Conservation (phyloP, 2,888 invertebrate species). For the Drosophila emarginata region DNA sequence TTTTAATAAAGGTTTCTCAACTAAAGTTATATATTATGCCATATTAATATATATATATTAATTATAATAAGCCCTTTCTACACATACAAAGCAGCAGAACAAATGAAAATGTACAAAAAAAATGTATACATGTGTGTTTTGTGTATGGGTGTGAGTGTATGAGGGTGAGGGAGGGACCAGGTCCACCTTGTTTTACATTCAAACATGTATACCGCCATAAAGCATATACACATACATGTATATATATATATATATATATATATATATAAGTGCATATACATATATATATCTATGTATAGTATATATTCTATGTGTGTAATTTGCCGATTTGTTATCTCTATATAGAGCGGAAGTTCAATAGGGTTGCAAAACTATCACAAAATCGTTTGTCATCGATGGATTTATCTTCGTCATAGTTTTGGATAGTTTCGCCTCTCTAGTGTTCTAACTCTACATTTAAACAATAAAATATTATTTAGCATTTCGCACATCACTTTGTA, state of each 20-base stretch:
- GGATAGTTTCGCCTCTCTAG: slow-evolving; percentile 27
- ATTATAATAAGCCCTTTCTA: slow-evolving; percentile 54
- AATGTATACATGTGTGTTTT: slow-evolving; percentile 29
- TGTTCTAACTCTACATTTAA: slow-evolving; percentile 64
- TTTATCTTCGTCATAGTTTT: neutral
- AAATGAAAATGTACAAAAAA: slow-evolving; percentile 68
- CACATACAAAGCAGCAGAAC: slow-evolving; percentile 37
- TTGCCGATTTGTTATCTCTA: slow-evolving; percentile 44
- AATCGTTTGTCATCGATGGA: neutral
- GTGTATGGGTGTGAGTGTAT: slow-evolving; percentile 20
- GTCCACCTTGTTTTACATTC: slow-evolving; percentile 52
- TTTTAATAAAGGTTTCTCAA: slow-evolving; percentile 49
- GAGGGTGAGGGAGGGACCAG: slow-evolving; percentile 33
- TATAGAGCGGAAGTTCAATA: slow-evolving; percentile 16
- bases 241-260: slow-evolving; percentile 24
- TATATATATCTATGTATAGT: slow-evolving; percentile 35
- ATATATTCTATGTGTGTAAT: slow-evolving; percentile 49
- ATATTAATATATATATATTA: slow-evolving; percentile 46
- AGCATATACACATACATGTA: slow-evolving; percentile 26
- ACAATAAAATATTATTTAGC: slow-evolving; percentile 83
- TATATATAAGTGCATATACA: slow-evolving; percentile 33
- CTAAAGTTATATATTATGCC: slow-evolving; percentile 69
- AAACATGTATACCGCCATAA: slow-evolving; percentile 55
- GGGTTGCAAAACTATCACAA: slow-evolving; percentile 4
- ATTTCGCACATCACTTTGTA: slow-evolving; percentile 80